Evolutionary conservation across 2,113 vertebrate genomes (phyloP).

Genomic region (Potamarius usumacintae): DNA sequence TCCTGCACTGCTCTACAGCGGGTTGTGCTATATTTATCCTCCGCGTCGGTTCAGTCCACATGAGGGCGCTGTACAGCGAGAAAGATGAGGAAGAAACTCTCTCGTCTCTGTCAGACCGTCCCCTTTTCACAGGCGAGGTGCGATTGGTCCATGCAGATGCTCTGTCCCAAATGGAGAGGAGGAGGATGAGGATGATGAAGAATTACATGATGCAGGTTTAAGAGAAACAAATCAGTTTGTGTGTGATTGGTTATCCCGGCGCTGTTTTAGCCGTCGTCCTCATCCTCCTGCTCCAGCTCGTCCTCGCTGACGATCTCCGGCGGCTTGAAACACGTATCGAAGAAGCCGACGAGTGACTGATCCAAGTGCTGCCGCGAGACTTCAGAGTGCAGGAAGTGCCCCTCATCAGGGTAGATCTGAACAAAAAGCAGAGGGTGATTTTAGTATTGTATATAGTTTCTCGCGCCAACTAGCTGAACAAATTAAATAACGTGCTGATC

Average conservation of each 20-base stretch:
- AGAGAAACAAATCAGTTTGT: neutral
- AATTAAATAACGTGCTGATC: too few relatives aligned
- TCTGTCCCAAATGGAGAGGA: slow-evolving; percentile 25
- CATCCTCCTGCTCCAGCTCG: slow-evolving; percentile 78
- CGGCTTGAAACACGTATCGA: slow-evolving; percentile 86
- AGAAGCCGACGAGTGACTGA: slow-evolving; percentile 88
- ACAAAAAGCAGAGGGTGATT: neutral
- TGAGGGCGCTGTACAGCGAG: neutral
- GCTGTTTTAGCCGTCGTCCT: slow-evolving; percentile 82
- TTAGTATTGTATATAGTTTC: too few relatives aligned
- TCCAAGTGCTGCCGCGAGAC: slow-evolving; percentile 82
- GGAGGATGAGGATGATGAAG: slow-evolving; percentile 50
- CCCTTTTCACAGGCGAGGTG: slow-evolving; percentile 18
- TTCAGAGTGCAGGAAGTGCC: slow-evolving; percentile 83
- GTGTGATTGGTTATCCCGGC: neutral
- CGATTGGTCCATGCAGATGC: slow-evolving; percentile 51
- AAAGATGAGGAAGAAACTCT: neutral
- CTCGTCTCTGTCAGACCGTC: neutral
- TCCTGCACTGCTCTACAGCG: neutral
- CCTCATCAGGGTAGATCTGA: slow-evolving; percentile 95
- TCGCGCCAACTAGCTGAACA: too few relatives aligned
- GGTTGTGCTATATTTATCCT: slow-evolving; percentile 26
- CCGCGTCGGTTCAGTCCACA: slow-evolving; percentile 2
- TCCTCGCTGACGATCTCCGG: slow-evolving; percentile 74
- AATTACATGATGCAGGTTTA: slow-evolving; percentile 70